Evolutionary conservation across 2,113 vertebrate genomes (phyloP).

Genomic region (Suncus etruscus): DNA sequence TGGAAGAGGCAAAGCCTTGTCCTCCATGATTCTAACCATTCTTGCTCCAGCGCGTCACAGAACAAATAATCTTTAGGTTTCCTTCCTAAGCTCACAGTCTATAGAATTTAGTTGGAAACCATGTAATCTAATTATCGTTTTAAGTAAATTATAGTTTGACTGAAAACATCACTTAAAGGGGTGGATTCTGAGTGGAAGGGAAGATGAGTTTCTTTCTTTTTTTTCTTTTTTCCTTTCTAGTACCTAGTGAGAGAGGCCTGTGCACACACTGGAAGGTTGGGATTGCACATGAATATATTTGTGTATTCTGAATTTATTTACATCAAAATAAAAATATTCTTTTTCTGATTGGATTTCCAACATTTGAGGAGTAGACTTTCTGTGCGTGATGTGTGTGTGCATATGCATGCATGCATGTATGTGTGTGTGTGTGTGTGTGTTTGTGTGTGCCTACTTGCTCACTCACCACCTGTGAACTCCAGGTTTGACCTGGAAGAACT

Average conservation of each 20-base stretch:
- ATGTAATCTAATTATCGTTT: conserved; percentile 11
- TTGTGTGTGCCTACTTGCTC: too few species aligned
- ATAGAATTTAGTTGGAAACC: neutral
- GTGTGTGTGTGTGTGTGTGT: too few species aligned
- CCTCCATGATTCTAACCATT: too few species aligned
- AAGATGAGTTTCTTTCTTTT: neutral
- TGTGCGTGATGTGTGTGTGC: too few species aligned
- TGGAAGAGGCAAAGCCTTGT: too few species aligned
- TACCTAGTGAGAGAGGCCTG: neutral
- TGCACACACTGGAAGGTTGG: neutral
- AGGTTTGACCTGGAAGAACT: neutral
- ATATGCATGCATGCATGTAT: too few species aligned
- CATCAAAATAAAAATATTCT: too few species aligned
- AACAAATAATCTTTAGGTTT: neutral
- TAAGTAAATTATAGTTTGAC: neutral
- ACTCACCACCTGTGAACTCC: neutral
- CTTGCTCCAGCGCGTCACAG: too few species aligned
- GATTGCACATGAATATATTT: neutral
- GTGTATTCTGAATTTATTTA: too few species aligned
- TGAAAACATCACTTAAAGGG: conserved; percentile 14
- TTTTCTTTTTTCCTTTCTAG: neutral
- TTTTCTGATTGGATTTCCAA: too few species aligned
- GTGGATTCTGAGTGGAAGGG: neutral
- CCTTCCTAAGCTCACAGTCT: neutral
- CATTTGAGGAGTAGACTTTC: too few species aligned